phyloP scores from a whole-genome alignment of 2,113 vertebrate species.

The Cygnus buccinator region DNA sequence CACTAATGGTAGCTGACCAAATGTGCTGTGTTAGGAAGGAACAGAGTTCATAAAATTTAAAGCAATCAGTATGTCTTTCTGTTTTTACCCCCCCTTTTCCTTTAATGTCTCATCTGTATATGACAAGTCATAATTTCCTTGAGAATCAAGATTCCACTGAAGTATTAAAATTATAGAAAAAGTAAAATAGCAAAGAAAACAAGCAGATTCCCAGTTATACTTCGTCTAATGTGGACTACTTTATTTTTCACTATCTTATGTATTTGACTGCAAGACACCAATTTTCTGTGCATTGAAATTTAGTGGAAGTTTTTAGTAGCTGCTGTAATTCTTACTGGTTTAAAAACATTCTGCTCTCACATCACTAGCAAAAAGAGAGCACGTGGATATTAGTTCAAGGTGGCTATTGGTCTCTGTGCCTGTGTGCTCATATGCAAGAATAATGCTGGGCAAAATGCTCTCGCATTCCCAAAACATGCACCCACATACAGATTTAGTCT shows the following conservation, averaged over 20 bases:
- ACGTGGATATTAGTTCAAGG: background rate
- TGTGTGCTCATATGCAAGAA: background rate
- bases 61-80: background rate
- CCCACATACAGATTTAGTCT: background rate
- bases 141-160: background rate
- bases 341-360: background rate
- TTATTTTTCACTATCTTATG: background rate
- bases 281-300: background rate
- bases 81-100: background rate
- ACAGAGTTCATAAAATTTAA: background rate
- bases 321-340: background rate
- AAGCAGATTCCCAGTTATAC: background rate
- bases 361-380: background rate
- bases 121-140: background rate
- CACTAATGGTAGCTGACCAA: background rate
- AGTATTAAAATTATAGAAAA: background rate
- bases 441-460: background rate
- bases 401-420: background rate
- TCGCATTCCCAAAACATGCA: fast-evolving
- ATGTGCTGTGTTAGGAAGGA: background rate
- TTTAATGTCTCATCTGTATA: background rate
- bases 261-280: background rate
- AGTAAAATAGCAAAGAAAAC: background rate
- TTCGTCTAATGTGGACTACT: background rate
- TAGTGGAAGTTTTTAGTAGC: background rate